Base-by-base conservation (phyloP, 2,797 vertebrate species). In the Tinamus major region DNA sequence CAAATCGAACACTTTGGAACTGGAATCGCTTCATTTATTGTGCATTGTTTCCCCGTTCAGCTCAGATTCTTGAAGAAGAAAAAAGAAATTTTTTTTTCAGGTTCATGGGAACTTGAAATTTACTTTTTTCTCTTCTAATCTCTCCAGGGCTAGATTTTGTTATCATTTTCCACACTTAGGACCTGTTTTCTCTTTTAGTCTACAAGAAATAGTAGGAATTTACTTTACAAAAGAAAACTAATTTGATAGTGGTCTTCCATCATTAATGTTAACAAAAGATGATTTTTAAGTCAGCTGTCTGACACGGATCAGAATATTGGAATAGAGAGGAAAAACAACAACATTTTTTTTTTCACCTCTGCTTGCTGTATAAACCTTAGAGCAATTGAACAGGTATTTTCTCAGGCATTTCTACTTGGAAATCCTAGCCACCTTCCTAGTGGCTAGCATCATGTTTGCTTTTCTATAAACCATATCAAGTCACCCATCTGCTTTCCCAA, bases 11-110 rank as follows among this genome's bases (percentile, higher is more conserved):
- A 23, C 21, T 70, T 70, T 44, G 56, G 85, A 94, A 79, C 5
- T n/a, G 39, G 94, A 90, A 93, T 65, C 75, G 23, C n/a, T 79
- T 92, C n/a, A n/a, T 81, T 62, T 64, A 67, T 63, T 85, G 26
- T 3, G 2, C 84, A 85, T 62, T 86, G 79, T 90, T 92, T 79
- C 80, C 24, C 14, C 24, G n/a, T 91, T 87, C 24, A 71, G 58
- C 15, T 75, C 62, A 31, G 15, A 1, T 4, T 67, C 46, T 78
- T 58, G 48, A 49, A 49, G 48, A 49, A 49, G 23, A 49, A 49
- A 49, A 49, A 12, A 49, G 11, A 48, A 13, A 68, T 77, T 27
- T 14, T 82, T 88, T 85, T 72, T 93, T 93, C 58, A 92, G 35
- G 35, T 6, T 70, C 15, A 42, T 6, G 46, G 65, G 48, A 89